phyloP scores from a whole-genome alignment of 2,888 invertebrate genomes.

The Pantelozetes paolii region DNA sequence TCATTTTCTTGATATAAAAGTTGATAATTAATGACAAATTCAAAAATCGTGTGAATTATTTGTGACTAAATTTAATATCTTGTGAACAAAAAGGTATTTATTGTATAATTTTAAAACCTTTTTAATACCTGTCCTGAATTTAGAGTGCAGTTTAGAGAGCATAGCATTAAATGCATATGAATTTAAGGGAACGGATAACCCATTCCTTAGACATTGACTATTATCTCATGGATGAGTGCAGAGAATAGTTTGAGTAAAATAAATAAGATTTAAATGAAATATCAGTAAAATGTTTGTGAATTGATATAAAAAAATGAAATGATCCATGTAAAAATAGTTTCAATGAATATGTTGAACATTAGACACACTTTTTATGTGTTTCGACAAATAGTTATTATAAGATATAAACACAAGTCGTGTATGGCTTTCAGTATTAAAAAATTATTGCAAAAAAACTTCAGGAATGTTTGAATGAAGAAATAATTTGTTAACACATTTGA shows the following conservation, averaged over 20 bases:
- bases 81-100: slow-evolving; percentile 1
- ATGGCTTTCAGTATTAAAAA: no score
- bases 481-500: no score
- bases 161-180: no score
- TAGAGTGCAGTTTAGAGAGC: no score
- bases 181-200: not conserved
- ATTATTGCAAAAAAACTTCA: no score
- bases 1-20: no score
- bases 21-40: not conserved
- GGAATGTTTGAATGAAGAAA: no score
- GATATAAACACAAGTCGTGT: no score
- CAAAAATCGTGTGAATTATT: not conserved
- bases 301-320: no score
- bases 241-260: not conserved
- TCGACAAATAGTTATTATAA: not conserved
- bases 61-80: not conserved
- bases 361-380: no score
- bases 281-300: no score
- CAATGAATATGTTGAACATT: not conserved
- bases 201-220: not conserved
- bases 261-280: not conserved
- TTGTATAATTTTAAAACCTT: no score
- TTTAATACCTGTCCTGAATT: slow-evolving; percentile 7
- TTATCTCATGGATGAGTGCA: slow-evolving; percentile 8
- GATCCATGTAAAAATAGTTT: not conserved